Evolutionary conservation across 1,140 invertebrate species (phyloP), one percentile per base, ranked within the genome.

Genomic region (Phymorhynchus buccinoides): DNA sequence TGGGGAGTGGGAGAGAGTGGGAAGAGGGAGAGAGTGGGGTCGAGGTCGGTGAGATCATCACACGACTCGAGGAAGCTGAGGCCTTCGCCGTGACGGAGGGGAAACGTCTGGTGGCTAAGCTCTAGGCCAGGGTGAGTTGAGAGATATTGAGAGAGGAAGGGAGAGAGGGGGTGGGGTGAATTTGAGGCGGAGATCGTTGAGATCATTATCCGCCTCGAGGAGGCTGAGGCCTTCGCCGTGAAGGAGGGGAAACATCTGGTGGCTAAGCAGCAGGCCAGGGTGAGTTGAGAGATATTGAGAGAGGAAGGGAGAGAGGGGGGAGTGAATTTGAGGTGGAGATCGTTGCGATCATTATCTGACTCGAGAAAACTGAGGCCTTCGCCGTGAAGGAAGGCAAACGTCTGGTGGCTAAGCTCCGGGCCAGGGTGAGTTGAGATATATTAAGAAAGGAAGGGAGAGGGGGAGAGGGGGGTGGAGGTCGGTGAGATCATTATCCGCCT

Each of bases 381-480:
- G 93, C 92, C 84, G 89, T 87, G 66, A 88, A 91, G 62, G 93
- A 93, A 88, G 93, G 92, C 88, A 93, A 93, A 88, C 90, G 93
- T 84, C 91, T 92, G 89, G 91, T 93, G 83, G 90, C 91, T 86
- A 93, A 93, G 88, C 89, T 93, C 18, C 92, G 93, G 83, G 90
- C 88, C 78, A 90, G 92, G 87, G 92, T 93, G 86, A 90, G 91
- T 52, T 52, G 90, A n/a, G 22, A 12, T 7, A 52, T 22, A 22
- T 52, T 7, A 22, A 12, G 48, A 12, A 22, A n/a, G 7, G 48
- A 12, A n/a, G 56, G n/a, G n/a, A n/a, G n/a, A n/a, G n/a, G n/a
- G n/a, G n/a, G n/a, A n/a, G n/a, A n/a, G n/a, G n/a, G n/a, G n/a
- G 88, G 89, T 94, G 68, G 93, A 94, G 86, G 93, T 94, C 88